Evolutionary conservation across 1,140 invertebrate species (phyloP).

Genomic region (Cotesia chilonis): DNA sequence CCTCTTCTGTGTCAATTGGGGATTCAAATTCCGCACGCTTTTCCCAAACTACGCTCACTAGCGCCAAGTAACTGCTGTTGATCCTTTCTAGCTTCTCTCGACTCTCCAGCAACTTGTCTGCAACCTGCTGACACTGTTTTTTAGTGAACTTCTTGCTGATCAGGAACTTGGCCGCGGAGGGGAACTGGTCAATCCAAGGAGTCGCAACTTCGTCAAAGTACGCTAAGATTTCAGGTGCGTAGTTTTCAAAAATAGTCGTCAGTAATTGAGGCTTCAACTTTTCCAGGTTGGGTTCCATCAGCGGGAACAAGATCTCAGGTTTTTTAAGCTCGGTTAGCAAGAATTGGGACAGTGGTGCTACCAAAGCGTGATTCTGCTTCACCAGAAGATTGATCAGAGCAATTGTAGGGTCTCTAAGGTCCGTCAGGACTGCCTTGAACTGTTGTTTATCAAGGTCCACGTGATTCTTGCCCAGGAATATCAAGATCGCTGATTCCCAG

Average conservation of each 20-base stretch:
- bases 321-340: conserved; percentile 18
- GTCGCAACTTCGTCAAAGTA: conserved; percentile 49
- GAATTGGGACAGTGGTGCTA: no score
- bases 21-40: conserved; percentile 43
- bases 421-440: conserved; percentile 58
- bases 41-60: conserved; percentile 59
- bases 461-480: conserved; percentile 47
- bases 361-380: no score
- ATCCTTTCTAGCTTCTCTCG: conserved; percentile 56
- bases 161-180: conserved; percentile 48
- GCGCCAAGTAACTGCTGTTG: conserved; percentile 51
- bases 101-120: conserved; percentile 50
- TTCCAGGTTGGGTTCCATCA: conserved; percentile 53
- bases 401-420: no score
- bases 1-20: conserved; percentile 59
- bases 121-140: conserved; percentile 48
- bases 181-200: conserved; percentile 53
- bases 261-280: conserved; percentile 53
- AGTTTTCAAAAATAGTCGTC: conserved; percentile 44
- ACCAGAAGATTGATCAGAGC: conserved; percentile 67
- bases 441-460: conserved; percentile 56
- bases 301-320: conserved; percentile 51
- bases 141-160: conserved; percentile 52
- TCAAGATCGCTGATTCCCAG: conserved; percentile 25
- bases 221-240: conserved; percentile 47